Percentiles rank a stretch among this genome's conserved stretches.
These are phyloP conservation scores for Drosophila mimetica DNA, from an alignment of 2,888 invertebrate species.

Conservation along the genomic window DNA sequence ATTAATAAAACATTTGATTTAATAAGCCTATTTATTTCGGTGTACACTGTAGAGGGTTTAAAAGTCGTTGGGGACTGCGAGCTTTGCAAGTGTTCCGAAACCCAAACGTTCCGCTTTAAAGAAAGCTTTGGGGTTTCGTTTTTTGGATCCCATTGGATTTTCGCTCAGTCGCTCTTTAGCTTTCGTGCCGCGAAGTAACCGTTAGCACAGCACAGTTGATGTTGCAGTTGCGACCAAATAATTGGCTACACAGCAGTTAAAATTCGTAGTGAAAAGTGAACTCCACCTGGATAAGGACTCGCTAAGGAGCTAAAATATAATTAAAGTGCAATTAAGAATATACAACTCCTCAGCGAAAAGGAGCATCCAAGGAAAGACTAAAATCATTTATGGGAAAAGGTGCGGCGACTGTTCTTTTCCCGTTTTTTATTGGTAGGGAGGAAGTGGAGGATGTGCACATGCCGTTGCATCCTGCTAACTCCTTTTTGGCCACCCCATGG, in stretches of 20 bases:
- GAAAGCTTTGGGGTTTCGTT: slow-evolving; percentile 14
- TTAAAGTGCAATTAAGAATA: slow-evolving; percentile 21
- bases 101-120: background rate
- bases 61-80: slow-evolving; percentile 8
- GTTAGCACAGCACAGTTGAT: slow-evolving; percentile 30
- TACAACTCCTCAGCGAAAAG: background rate
- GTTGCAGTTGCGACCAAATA: slow-evolving; percentile 48
- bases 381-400: slow-evolving; percentile 26
- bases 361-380: slow-evolving; percentile 1
- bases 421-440: background rate
- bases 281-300: slow-evolving; percentile 29
- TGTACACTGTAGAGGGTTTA: too few relatives aligned
- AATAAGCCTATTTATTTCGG: too few relatives aligned
- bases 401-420: slow-evolving; percentile 16
- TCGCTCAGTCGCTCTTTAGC: slow-evolving; percentile 66
- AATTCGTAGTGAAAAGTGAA: slow-evolving; percentile 50
- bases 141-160: background rate
- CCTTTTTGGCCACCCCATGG: slow-evolving; percentile 16
- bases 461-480: slow-evolving; percentile 53
- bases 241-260: slow-evolving; percentile 64
- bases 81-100: slow-evolving; percentile 18
- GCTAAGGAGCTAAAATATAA: slow-evolving; percentile 1
- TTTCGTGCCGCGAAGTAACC: slow-evolving; percentile 68
- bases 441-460: slow-evolving; percentile 35
- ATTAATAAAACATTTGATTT: too few relatives aligned